These are phyloP conservation scores for Apteryx mantelli DNA, from an alignment of 2,113 vertebrate species.

Conservation along the genomic window DNA sequence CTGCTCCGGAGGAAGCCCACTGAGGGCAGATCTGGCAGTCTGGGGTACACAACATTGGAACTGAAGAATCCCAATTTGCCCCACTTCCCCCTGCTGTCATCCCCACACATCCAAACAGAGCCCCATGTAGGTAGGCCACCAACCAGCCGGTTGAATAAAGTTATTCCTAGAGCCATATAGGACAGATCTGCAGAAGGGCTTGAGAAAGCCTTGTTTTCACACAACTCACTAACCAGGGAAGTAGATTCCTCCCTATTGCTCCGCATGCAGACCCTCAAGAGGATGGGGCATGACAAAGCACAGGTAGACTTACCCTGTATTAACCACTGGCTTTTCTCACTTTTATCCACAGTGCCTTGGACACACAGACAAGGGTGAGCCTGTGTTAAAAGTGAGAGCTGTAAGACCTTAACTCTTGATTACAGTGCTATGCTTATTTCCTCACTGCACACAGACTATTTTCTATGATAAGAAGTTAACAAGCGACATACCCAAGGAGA, in stretches of 20 bases:
- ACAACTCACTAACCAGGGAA: not conserved
- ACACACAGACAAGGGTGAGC: constrained; percentile 67
- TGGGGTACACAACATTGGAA: too few species aligned
- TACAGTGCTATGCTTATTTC: not conserved
- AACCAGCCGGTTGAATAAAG: too few species aligned
- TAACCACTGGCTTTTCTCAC: not conserved
- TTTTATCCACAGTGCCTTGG: constrained; percentile 31
- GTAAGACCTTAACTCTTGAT: not conserved
- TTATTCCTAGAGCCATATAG: too few species aligned
- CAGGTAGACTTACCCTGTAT: not conserved
- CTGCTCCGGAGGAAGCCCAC: too few species aligned
- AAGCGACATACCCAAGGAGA: not conserved
- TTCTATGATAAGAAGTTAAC: not conserved
- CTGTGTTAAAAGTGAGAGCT: constrained; percentile 19
- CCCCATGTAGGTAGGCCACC: too few species aligned
- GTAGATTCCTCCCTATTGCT: not conserved
- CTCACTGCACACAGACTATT: not conserved
- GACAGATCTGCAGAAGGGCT: too few species aligned
- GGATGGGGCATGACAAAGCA: too few species aligned
- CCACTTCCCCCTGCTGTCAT: too few species aligned
- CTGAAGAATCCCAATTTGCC: too few species aligned
- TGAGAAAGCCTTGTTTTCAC: too few species aligned
- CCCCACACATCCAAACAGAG: too few species aligned
- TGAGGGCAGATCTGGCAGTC: too few species aligned
- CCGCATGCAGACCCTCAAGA: not conserved